Base-by-base conservation (phyloP, 92 coral and sea anemone species). In the Diadumene lineata region DNA sequence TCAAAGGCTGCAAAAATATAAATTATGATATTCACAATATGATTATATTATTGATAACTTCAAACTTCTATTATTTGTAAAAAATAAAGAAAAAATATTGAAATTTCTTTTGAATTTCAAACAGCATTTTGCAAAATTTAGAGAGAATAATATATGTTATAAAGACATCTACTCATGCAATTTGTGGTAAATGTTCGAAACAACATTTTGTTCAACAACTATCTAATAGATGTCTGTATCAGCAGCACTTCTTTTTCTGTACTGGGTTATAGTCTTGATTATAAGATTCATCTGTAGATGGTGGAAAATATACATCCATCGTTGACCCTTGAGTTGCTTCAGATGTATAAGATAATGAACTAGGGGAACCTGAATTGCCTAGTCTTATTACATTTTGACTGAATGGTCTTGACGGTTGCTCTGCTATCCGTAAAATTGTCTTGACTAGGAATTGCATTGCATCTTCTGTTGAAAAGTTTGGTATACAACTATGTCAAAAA, bases 391-490 rank as follows among this genome's bases (percentile, higher is more conserved):
- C 69, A 48, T 90, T 88, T 11, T 73, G 74, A 56, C 81, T 66
- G 1, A 62, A 15, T 38, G 97, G 98, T 61, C 60, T 78, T 66
- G 69, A 68, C 65, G 87, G 71, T 21, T 83, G 86, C 34, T 89
- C 92, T 22, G 96, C 83, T 7, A 87, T 43, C 65, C 87, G 82
- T 15, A 93, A 81, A n/a, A 93, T 93, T 38, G 91, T 85, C 69
- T 91, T 88, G 18, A 93, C 90, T 62, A 91, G 75, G 50, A 85
- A 80, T 48, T 75, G 81, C 93, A 93, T 87, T 56, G 98, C 90
- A 34, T 82, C 82, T 70, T 85, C 98, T 92, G 79, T 28, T 9
- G 29, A 57, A 18, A n/a, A n/a, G n/a, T n/a, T n/a, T n/a, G n/a
- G n/a, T n/a, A n/a, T n/a, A n/a, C n/a, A n/a, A n/a, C n/a, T n/a